Evolutionary conservation across 2,113 vertebrate species (phyloP).

Genomic region (Perca schrenkii): DNA sequence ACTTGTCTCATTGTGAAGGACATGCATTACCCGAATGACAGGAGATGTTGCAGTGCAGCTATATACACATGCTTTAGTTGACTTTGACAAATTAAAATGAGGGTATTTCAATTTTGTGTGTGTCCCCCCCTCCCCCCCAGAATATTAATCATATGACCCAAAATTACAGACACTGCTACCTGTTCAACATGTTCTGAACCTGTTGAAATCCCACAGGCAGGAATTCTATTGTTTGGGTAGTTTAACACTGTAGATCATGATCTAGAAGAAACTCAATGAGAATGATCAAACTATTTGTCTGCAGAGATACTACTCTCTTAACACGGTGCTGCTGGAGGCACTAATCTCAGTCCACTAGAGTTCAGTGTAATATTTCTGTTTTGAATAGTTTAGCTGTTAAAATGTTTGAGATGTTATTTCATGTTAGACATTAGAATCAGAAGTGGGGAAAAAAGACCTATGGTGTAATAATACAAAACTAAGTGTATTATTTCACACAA

Average conservation of each 20-base stretch:
- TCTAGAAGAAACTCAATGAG: constrained; percentile 25
- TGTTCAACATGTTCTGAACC: constrained; percentile 15
- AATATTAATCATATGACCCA: not conserved
- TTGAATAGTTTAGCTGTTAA: constrained; percentile 42
- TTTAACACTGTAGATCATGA: constrained; percentile 4
- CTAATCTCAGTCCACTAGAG: constrained; percentile 5
- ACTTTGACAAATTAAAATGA: not conserved
- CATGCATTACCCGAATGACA: constrained; percentile 3
- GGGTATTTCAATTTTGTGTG: too few relatives aligned
- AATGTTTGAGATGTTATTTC: constrained; percentile 50
- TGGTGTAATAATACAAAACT: constrained; percentile 3
- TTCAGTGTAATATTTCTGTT: constrained; percentile 38
- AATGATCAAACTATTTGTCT: not conserved
- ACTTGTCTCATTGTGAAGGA: constrained; percentile 31
- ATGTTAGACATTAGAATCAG: constrained; percentile 17
- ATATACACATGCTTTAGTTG: not conserved
- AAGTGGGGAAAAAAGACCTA: not conserved
- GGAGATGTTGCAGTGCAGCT: constrained; percentile 2
- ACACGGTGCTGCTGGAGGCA: constrained; percentile 25
- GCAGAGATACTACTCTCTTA: constrained; percentile 4
- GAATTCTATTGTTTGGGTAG: not conserved
- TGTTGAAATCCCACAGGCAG: constrained; percentile 11
- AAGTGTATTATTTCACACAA: not conserved
- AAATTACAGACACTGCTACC: constrained; percentile 2
- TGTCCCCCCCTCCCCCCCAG: not conserved